Evolutionary conservation across 1,140 invertebrate species (phyloP), one percentile per base, ranked within the genome.

Genomic region (Mactra quadrangularis): DNA sequence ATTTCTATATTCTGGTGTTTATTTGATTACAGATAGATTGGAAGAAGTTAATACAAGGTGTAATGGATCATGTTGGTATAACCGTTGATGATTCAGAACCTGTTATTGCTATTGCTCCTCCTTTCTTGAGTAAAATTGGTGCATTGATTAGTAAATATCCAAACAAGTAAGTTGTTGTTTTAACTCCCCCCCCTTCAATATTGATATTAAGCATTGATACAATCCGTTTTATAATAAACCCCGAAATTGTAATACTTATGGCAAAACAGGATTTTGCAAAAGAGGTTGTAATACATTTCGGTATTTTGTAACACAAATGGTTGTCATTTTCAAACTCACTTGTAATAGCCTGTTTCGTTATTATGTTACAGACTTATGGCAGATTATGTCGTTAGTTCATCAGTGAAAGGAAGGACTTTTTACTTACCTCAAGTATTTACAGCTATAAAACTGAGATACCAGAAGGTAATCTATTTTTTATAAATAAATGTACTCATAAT

Each of bases 1-100:
- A n/a, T n/a, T n/a, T n/a, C n/a, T n/a, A n/a, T n/a, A n/a, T n/a
- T n/a, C n/a, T n/a, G n/a, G n/a, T n/a, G n/a, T n/a, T n/a, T n/a
- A n/a, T n/a, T n/a, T n/a, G n/a, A n/a, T n/a, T n/a, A n/a, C n/a
- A 75, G 77, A 33, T 81, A 0, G 41, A 70, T 47, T 71, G 64
- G 77, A 31, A 35, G 55, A 31, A 45, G 22, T 38, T 81, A 11
- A 71, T 81, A n/a, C 41, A 31, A 0, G 77, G 66, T 1, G 47
- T 41, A 6, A 57, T 81, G 35, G 38, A 60, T 11, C 45, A 55
- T n/a, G 41, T 71, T 33, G 77, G 77, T n/a, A 50, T 68, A 15
- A 38, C 77, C 9, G 4, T 81, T 9, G n/a, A 33, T 38, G 53
- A 59, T 22, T 55, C 47, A 47, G 77, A 81, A 33, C 64, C 77